These are phyloP conservation scores for Cotesia glomerata DNA, from an alignment of 1,140 invertebrate genomes.

Conservation along the genomic window DNA sequence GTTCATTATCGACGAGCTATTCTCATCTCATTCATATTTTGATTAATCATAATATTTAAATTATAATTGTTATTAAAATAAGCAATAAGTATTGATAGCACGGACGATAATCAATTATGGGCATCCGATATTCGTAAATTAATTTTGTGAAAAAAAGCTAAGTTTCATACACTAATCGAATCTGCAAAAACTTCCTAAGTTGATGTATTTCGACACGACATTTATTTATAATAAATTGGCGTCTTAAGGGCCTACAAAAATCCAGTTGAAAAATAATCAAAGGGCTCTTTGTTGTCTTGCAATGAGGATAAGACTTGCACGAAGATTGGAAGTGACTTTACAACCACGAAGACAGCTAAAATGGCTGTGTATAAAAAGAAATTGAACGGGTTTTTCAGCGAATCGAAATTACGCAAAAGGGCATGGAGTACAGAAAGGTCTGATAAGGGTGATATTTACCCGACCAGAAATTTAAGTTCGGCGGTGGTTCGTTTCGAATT, in stretches of 20 bases:
- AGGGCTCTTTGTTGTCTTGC: background rate
- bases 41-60: no score
- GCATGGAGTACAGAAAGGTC: background rate
- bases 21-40: background rate
- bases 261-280: slow-evolving; percentile 13
- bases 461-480: no score
- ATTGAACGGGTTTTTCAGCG: background rate
- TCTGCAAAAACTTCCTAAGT: background rate
- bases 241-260: slow-evolving; percentile 4
- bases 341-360: slow-evolving; percentile 5
- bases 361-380: slow-evolving; percentile 1
- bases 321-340: background rate
- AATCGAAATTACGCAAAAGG: slow-evolving; percentile 23
- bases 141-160: background rate
- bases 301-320: background rate
- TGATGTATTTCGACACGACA: background rate
- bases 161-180: slow-evolving; percentile 7
- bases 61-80: no score
- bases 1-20: background rate
- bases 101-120: no score
- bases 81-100: no score
- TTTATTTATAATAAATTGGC: slow-evolving; percentile 29
- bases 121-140: background rate
- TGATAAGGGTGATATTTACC: slow-evolving; percentile 25
- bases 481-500: no score